phyloP scores from a whole-genome alignment of 2,797 vertebrate species.

The Pangasius djambal region DNA sequence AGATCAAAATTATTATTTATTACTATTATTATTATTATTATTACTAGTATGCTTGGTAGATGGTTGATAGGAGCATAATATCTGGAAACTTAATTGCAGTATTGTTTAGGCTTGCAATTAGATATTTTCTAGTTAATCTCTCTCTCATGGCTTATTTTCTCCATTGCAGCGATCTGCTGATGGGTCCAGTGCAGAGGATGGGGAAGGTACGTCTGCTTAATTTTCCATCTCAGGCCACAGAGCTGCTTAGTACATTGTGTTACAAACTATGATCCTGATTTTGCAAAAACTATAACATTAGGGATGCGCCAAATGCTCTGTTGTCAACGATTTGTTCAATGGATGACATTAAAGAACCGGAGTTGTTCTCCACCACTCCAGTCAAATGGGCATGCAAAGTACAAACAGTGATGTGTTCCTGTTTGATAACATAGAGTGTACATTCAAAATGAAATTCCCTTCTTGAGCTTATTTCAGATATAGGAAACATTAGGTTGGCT shows the following conservation, averaged over 20 bases:
- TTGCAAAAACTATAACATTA: neutral
- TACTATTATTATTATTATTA: neutral
- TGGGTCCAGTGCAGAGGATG: slow-evolving; percentile 94
- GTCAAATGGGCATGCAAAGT: neutral
- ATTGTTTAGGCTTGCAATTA: neutral
- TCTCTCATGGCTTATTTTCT: neutral
- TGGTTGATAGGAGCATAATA: neutral
- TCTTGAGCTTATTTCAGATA: neutral
- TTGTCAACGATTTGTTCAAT: neutral
- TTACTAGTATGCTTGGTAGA: neutral
- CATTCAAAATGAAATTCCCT: neutral
- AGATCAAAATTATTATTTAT: neutral
- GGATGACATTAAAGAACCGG: neutral
- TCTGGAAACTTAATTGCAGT: neutral
- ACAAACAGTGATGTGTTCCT: neutral
- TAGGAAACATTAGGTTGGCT: neutral
- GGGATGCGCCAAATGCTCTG: neutral
- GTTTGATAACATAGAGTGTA: neutral
- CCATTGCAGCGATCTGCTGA: slow-evolving; percentile 90
- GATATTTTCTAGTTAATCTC: neutral
- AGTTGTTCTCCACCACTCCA: neutral
- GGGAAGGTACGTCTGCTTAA: slow-evolving; percentile 82
- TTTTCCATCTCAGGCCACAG: neutral
- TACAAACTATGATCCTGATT: neutral
- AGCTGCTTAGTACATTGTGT: neutral